Conservation (phyloP, 2,888 invertebrate genomes). For the Crematogaster levior region DNA sequence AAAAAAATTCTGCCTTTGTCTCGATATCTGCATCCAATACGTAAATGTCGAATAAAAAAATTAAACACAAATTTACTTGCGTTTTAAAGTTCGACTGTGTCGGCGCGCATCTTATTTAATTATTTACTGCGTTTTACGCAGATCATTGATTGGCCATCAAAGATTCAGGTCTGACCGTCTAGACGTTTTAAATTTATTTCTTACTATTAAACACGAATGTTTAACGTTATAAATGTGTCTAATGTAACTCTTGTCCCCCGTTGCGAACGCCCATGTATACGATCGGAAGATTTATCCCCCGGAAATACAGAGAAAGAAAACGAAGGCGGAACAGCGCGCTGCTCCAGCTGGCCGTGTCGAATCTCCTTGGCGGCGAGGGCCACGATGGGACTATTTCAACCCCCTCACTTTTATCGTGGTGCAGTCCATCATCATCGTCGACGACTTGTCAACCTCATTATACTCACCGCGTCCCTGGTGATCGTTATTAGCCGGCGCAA, state of each 20-base stretch:
- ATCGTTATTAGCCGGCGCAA: conserved; percentile 66
- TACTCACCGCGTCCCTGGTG: conserved; percentile 68
- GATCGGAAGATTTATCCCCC: conserved; percentile 53
- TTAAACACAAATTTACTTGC: too few relatives aligned
- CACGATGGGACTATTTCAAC: conserved; percentile 69
- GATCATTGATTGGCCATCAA: too few relatives aligned
- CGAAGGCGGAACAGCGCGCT: conserved; percentile 65
- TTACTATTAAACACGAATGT: too few relatives aligned
- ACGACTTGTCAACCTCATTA: conserved; percentile 73
- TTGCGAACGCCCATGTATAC: conserved; percentile 17
- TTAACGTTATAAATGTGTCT: not conserved
- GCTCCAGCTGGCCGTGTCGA: conserved; percentile 84
- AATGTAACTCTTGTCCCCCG: conserved; percentile 14
- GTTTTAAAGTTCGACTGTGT: too few relatives aligned
- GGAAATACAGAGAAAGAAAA: conserved; percentile 62
- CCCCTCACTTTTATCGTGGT: conserved; percentile 62
- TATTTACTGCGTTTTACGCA: too few relatives aligned
- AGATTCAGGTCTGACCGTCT: too few relatives aligned
- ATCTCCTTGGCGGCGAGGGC: conserved; percentile 73
- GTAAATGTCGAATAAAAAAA: not conserved
- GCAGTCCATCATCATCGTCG: conserved; percentile 73
- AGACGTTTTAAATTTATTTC: too few relatives aligned
- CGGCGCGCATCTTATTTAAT: too few relatives aligned
- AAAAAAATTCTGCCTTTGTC: not conserved
- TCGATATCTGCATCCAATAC: not conserved